Conservation (phyloP, 2,113 vertebrate species). For the Fulmarus glacialis region DNA sequence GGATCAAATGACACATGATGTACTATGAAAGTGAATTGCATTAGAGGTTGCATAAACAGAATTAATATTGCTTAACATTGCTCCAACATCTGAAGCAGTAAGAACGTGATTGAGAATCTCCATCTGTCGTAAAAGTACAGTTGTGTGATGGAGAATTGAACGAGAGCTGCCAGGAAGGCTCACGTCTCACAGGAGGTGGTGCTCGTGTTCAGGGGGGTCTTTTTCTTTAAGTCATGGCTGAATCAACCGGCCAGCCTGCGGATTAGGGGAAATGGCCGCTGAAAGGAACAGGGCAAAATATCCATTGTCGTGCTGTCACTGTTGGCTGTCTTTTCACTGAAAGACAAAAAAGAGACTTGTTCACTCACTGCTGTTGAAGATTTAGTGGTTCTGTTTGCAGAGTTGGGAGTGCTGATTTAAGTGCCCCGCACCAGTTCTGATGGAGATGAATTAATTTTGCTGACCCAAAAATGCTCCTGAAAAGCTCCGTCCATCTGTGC, state of each 20-base stretch:
- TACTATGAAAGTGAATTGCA: not conserved
- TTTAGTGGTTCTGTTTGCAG: not conserved
- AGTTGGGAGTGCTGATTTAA: fast-evolving
- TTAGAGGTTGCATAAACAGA: not conserved
- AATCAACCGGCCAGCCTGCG: not conserved
- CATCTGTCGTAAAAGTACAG: not conserved
- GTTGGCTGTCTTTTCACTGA: not conserved
- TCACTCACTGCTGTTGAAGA: not conserved
- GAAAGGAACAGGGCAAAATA: not conserved
- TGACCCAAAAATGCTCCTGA: not conserved
- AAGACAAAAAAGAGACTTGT: not conserved
- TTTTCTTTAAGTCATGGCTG: not conserved
- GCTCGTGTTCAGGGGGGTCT: not conserved
- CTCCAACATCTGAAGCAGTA: not conserved
- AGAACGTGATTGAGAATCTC: not conserved
- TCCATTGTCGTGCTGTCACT: not conserved
- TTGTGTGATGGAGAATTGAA: not conserved
- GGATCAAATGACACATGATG: not conserved
- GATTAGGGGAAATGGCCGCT: not conserved
- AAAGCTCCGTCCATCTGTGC: not conserved
- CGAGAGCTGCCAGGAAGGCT: not conserved
- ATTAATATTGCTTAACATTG: not conserved
- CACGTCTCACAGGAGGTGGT: not conserved
- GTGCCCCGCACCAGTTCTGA: not conserved
- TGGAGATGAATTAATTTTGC: not conserved